phyloP scores from a whole-genome alignment of 2,113 vertebrate species.

The Falco punctatus region DNA sequence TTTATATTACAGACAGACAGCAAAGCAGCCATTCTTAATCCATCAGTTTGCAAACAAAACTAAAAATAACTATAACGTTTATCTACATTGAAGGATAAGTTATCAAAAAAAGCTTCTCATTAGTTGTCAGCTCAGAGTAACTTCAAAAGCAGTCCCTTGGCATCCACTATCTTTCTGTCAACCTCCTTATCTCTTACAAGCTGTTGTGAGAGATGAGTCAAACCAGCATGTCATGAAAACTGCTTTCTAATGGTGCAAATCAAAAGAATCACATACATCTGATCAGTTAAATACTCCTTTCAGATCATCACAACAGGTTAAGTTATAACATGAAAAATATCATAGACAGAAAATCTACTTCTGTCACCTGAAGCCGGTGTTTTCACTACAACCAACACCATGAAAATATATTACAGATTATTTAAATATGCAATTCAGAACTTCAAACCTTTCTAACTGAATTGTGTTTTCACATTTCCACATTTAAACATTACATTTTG shows the following conservation, averaged over 20 bases:
- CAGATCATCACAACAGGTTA: conserved; percentile 55
- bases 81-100: not conserved
- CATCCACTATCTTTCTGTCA: conserved; percentile 56
- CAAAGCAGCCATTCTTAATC: not conserved
- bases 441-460: not conserved
- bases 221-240: conserved; percentile 59
- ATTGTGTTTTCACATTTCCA: not conserved
- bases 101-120: conserved; percentile 34
- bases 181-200: conserved; percentile 60
- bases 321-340: conserved; percentile 56
- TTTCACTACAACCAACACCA: not conserved
- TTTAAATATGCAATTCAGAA: conserved; percentile 15
- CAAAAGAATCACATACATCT: conserved; percentile 53
- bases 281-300: conserved; percentile 56
- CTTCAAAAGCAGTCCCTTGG: conserved; percentile 44
- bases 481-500: not conserved
- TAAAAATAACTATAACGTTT: not conserved
- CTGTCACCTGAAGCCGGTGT: conserved; percentile 3
- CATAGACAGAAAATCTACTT: not conserved
- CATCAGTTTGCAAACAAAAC: not conserved
- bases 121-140: conserved; percentile 40
- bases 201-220: conserved; percentile 61
- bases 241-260: conserved; percentile 51
- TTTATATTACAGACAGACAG: not conserved
- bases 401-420: not conserved